Base-by-base conservation (phyloP, 2,113 vertebrate genomes). In the Galbula dea region DNA sequence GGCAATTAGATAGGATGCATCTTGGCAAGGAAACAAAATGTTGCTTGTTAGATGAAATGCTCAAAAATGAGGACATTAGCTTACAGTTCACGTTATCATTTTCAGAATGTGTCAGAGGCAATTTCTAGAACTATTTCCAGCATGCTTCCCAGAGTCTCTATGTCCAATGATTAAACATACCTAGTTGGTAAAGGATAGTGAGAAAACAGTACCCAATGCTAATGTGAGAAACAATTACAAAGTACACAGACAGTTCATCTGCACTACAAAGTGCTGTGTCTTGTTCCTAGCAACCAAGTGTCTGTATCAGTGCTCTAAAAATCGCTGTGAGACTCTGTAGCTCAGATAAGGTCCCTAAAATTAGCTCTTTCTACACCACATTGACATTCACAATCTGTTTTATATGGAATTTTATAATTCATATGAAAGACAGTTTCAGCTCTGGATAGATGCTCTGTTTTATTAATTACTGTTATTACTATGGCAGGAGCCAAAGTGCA, bases 381-480 rank as follows among this genome's bases (percentile, higher is more conserved):
- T 39, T 86, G 76, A 77, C 34, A 92, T 82, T 92, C 65, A 71
- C 0, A 0, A 46, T 65, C 87, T 92, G 74, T 66, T 94, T 95
- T 72, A 89, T 49, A 78, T 79, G 69, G 68, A 63, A 74, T 94
- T 95, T 88, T 86, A 65, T 54, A 65, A 84, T 68, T 86, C 84
- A 36, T 77, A 86, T 66, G 83, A 94, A 61, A 93, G 89, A 88
- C 72, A 97, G 68, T 83, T 92, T 82, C 81, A 82, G 83, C 69
- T 94, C 61, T 65, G 78, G 76, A 90, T 34, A 52, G 55, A 92
- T 78, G 68, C 62, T 83, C 81, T 2, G 1, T 88, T 95, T 92
- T 91, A 92, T 88, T 94, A 91, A 90, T 94, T 86, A 72, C 24
- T 59, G 73, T 86, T 91, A 88, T 93, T 93, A 86, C 39, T 90